A percentile compares a stretch with the other conserved stretches of the same genome.
Conservation (phyloP, 1,140 invertebrate genomes). For the Neomicropteryx cornuta region DNA sequence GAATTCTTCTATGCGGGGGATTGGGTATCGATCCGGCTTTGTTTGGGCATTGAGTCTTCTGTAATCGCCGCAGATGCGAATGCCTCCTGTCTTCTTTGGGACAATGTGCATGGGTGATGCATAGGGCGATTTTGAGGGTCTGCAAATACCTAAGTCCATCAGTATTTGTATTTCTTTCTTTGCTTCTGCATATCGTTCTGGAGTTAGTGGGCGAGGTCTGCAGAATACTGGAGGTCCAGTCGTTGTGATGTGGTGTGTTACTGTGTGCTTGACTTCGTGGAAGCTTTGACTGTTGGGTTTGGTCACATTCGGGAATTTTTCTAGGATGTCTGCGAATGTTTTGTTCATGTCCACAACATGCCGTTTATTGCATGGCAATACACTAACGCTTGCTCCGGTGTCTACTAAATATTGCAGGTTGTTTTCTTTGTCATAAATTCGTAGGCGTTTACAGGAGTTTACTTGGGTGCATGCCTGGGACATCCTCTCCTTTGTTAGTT, state of each 20-base stretch:
- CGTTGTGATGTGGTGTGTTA: slow-evolving; percentile 14
- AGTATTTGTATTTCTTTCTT: slow-evolving; percentile 17
- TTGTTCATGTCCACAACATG: slow-evolving; percentile 12
- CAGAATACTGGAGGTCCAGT: slow-evolving; percentile 21
- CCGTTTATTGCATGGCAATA: slow-evolving; percentile 7
- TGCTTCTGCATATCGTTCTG: slow-evolving; percentile 18
- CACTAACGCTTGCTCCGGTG: slow-evolving; percentile 16
- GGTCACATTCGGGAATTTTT: slow-evolving; percentile 14
- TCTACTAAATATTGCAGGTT: slow-evolving; percentile 13
- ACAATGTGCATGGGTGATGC: slow-evolving; percentile 24
- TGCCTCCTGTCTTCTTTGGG: slow-evolving; percentile 27
- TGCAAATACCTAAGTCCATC: slow-evolving; percentile 9
- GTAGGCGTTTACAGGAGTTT: slow-evolving; percentile 8
- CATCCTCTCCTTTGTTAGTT: slow-evolving; percentile 5
- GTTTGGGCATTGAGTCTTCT: slow-evolving; percentile 26
- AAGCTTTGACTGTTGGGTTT: neutral
- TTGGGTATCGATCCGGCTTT: slow-evolving; percentile 8
- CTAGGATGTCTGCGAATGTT: slow-evolving; percentile 14
- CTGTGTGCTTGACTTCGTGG: slow-evolving; percentile 6
- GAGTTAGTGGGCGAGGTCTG: slow-evolving; percentile 20
- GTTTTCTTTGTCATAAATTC: slow-evolving; percentile 10
- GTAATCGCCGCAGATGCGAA: slow-evolving; percentile 36
- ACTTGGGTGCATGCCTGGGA: slow-evolving; percentile 1
- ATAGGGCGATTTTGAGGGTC: slow-evolving; percentile 21
- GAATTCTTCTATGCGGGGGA: slow-evolving; percentile 20